Percentiles rank a stretch among this genome's conserved stretches.
Evolutionary conservation across 2,113 vertebrate genomes (phyloP).

Genomic region (Pheucticus melanocephalus): DNA sequence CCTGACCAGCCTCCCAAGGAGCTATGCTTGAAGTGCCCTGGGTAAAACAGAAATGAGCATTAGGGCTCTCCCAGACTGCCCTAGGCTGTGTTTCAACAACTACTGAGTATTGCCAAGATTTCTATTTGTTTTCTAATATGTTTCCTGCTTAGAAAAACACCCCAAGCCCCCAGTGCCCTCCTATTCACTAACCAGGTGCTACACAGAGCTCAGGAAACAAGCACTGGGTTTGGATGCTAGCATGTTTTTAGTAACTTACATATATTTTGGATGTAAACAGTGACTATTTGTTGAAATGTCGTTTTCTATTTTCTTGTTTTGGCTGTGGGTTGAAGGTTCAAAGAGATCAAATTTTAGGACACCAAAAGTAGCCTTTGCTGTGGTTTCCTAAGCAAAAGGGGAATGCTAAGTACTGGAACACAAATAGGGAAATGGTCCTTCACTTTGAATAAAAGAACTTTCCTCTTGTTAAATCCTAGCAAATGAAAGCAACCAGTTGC

Average conservation of each 20-base stretch:
- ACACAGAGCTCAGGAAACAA: neutral
- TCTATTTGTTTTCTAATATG: neutral
- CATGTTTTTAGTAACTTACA: neutral
- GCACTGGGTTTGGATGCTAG: neutral
- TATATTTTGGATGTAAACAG: neutral
- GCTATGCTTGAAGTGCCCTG: neutral
- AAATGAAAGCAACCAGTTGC: neutral
- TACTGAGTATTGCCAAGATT: neutral
- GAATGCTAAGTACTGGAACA: neutral
- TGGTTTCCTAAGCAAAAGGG: neutral
- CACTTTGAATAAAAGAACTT: neutral
- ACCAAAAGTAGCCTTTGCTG: neutral
- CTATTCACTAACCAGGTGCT: neutral
- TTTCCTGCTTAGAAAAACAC: neutral
- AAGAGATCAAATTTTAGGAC: neutral
- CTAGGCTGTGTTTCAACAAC: neutral
- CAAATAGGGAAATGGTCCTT: neutral
- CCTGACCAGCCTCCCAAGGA: neutral
- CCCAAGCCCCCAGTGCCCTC: neutral
- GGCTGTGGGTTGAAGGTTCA: neutral
- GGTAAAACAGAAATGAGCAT: neutral
- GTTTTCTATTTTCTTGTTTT: conserved; percentile 1
- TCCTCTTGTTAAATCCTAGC: neutral
- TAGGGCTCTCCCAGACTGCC: neutral
- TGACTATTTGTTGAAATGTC: neutral